Percentiles rank a stretch among this genome's conserved stretches.
Conservation (phyloP, 2,113 vertebrate species). For the Passer domesticus region DNA sequence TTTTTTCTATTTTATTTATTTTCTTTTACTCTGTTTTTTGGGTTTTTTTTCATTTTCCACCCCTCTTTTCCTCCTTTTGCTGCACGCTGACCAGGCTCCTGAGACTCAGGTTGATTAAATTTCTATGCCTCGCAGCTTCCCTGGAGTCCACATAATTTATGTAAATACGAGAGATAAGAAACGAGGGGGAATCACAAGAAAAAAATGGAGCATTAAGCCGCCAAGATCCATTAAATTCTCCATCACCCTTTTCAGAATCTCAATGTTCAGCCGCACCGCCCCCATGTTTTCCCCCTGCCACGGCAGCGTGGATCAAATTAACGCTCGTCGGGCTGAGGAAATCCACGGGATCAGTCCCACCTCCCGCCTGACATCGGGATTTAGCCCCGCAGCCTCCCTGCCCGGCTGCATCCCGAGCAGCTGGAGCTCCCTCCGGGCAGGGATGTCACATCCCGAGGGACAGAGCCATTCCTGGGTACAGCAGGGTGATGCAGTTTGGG, state of each 20-base stretch:
- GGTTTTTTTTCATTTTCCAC: background rate
- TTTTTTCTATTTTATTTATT: too few relatives aligned
- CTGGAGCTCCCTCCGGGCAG: background rate
- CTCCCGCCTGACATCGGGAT: background rate
- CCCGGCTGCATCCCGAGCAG: fast-evolving
- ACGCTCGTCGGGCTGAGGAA: background rate
- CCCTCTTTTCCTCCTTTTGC: background rate
- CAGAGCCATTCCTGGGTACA: fast-evolving
- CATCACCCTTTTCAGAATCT: conserved; percentile 48
- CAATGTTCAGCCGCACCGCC: background rate
- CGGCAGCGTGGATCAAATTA: conserved; percentile 30
- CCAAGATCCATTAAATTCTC: conserved; percentile 65
- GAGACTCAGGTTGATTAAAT: conserved; percentile 61
- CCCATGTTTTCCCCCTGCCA: conserved; percentile 1
- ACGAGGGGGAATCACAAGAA: conserved; percentile 49
- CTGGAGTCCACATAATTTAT: conserved; percentile 62
- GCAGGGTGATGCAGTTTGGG: background rate
- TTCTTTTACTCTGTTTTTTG: too few relatives aligned
- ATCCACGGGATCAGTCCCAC: background rate
- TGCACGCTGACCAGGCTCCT: conserved; percentile 13
- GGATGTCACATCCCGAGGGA: background rate
- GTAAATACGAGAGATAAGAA: conserved; percentile 62
- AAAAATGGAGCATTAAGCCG: conserved; percentile 63
- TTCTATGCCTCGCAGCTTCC: conserved; percentile 44
- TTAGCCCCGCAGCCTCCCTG: background rate